Percentiles rank a stretch among this genome's conserved stretches.
Evolutionary conservation across 2,888 invertebrate species (phyloP).

Genomic region (Zele albiditarsus): DNA sequence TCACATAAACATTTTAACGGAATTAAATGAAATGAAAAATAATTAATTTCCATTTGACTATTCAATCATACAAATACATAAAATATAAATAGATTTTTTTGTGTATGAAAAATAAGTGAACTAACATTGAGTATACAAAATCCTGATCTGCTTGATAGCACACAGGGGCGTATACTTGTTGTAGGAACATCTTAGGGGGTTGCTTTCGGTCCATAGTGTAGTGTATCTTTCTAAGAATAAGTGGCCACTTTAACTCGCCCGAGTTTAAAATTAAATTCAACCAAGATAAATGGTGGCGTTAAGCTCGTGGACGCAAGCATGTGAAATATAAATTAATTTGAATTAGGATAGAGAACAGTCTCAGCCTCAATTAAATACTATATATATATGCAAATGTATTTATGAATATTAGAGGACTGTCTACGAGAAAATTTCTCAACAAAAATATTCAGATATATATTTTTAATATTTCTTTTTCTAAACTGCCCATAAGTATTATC

Average conservation of each 20-base stretch:
- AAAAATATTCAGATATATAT: conserved; percentile 11
- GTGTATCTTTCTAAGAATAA: conserved; percentile 61
- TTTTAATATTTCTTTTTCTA: conserved; percentile 17
- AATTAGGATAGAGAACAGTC: conserved; percentile 58
- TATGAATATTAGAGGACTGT: conserved; percentile 5
- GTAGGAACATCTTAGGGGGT: background rate
- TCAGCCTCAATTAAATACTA: conserved; percentile 47
- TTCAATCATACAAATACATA: too few relatives aligned
- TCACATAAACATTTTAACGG: background rate
- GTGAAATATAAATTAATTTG: conserved; percentile 66
- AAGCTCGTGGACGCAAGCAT: conserved; percentile 57
- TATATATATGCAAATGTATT: conserved; percentile 46
- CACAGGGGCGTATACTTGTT: background rate
- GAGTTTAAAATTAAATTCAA: conserved; percentile 66
- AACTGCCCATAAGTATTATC: conserved; percentile 25
- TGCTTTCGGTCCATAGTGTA: conserved; percentile 48
- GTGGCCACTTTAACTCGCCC: conserved; percentile 58
- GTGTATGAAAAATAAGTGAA: background rate
- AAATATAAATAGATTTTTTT: background rate
- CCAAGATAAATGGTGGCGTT: conserved; percentile 62
- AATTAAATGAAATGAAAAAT: background rate
- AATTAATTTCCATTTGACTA: background rate
- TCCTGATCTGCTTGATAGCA: background rate
- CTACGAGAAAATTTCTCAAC: background rate
- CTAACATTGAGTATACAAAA: background rate